These are phyloP conservation scores for Saguinus imperator DNA, from an alignment of 2,113 vertebrate genomes.

Conservation along the genomic window DNA sequence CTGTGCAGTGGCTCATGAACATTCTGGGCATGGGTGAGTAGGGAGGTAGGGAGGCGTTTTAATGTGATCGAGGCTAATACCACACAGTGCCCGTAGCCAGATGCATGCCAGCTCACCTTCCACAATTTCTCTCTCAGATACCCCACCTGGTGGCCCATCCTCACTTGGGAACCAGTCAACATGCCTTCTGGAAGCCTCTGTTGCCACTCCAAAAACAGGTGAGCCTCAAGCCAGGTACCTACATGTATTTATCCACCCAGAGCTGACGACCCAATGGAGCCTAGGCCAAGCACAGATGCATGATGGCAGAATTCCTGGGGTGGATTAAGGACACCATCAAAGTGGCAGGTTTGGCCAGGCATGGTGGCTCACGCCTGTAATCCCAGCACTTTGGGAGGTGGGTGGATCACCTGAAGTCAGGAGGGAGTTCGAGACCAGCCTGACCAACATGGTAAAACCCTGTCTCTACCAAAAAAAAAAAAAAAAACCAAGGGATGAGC, in stretches of 20 bases:
- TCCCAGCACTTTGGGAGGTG: background rate
- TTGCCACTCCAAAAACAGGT: slow-evolving; percentile 47
- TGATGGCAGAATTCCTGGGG: background rate
- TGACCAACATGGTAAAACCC: background rate
- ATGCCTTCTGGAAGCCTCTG: background rate
- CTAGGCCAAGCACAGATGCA: no score
- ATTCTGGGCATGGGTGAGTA: no score
- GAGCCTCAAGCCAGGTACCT: background rate
- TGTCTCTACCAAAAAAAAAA: no score
- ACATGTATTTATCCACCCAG: no score
- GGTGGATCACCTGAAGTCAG: background rate
- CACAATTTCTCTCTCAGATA: slow-evolving; percentile 34
- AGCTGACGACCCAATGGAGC: no score
- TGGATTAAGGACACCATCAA: background rate
- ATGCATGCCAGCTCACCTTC: background rate
- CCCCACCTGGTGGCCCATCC: background rate
- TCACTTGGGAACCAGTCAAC: background rate
- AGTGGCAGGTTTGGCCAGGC: background rate
- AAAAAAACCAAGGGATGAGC: no score
- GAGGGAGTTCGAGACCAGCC: background rate
- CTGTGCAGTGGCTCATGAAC: background rate
- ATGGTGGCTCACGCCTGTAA: background rate
- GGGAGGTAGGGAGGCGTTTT: background rate
- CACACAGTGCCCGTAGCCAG: background rate
- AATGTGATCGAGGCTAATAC: background rate